phyloP scores from a whole-genome alignment of 2,888 invertebrate genomes.

The Plemyria rubiginata region DNA sequence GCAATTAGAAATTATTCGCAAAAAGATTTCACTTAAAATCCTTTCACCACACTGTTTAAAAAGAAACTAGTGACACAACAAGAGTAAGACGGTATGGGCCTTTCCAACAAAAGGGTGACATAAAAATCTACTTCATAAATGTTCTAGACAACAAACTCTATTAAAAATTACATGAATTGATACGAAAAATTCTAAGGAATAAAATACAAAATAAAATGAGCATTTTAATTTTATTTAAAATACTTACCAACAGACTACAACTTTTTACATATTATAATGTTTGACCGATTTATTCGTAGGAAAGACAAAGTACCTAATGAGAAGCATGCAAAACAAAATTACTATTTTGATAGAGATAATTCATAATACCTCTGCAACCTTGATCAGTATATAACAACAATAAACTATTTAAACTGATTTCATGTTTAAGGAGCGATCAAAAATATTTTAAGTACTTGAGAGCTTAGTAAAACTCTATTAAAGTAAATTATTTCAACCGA shows the following conservation, averaged over 20 bases:
- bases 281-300: no score
- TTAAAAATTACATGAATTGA: neutral
- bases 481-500: neutral
- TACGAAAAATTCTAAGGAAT: conserved; percentile 19
- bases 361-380: neutral
- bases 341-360: neutral
- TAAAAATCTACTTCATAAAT: neutral
- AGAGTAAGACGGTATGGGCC: no score
- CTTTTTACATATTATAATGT: no score
- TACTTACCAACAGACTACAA: neutral
- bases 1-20: no score
- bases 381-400: neutral
- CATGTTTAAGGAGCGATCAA: neutral
- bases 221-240: neutral
- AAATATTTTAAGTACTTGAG: neutral
- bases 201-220: conserved; percentile 5
- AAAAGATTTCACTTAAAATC: no score
- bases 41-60: no score
- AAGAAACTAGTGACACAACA: no score
- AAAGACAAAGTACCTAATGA: no score
- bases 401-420: neutral
- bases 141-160: neutral
- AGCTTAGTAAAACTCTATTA: neutral
- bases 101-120: neutral
- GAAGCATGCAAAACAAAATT: neutral